Percentiles rank a stretch among this genome's conserved stretches.
Evolutionary conservation across 2,113 vertebrate genomes (phyloP).

Genomic region (Colaptes auratus): DNA sequence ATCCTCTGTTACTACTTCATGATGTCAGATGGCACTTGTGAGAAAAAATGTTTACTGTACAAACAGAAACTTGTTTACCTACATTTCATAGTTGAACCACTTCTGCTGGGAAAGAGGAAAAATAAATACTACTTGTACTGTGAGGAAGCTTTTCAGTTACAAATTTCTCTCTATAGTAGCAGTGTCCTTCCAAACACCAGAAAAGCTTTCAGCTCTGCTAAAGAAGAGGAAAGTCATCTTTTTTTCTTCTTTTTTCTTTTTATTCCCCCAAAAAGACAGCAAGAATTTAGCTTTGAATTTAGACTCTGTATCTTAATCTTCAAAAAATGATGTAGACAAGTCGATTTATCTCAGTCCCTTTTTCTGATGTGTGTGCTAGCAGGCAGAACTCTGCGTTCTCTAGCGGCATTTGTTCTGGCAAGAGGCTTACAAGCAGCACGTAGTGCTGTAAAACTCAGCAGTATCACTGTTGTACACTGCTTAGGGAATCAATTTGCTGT

Average conservation of each 20-base stretch:
- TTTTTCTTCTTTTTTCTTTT: too few relatives aligned
- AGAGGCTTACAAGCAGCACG: neutral
- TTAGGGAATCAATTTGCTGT: constrained; percentile 26
- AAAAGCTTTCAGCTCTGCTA: neutral
- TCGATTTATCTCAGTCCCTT: neutral
- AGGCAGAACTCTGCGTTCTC: neutral
- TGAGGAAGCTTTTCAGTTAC: neutral
- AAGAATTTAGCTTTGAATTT: neutral
- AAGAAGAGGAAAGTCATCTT: neutral
- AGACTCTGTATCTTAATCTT: neutral
- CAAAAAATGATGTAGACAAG: neutral
- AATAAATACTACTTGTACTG: neutral
- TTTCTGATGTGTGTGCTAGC: neutral
- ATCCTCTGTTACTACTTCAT: neutral
- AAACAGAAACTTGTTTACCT: constrained; percentile 16
- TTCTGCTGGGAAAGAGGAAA: constrained; percentile 2
- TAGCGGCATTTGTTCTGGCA: neutral
- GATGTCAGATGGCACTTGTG: neutral
- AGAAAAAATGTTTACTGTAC: neutral
- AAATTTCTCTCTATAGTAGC: neutral
- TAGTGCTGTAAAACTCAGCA: neutral
- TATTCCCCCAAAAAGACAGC: neutral
- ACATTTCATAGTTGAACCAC: neutral
- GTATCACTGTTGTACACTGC: neutral
- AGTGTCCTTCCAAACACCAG: neutral